Evolutionary conservation across 2,888 invertebrate genomes (phyloP).

Genomic region (Anagyrus pseudococci): DNA sequence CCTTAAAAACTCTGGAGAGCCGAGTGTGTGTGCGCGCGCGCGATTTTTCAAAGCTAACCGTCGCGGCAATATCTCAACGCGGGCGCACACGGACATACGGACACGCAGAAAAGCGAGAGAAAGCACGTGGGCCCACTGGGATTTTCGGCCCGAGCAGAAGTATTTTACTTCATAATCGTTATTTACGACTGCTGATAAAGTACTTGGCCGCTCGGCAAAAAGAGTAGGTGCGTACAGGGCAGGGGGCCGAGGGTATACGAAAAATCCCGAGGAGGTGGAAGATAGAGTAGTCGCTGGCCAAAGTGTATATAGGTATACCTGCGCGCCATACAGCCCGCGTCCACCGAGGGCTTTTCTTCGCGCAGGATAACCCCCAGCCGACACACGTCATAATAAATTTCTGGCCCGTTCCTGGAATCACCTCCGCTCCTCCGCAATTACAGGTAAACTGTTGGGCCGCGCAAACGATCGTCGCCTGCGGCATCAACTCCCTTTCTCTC

Average conservation of each 20-base stretch:
- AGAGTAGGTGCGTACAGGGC: too few species aligned
- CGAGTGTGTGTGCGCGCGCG: background rate
- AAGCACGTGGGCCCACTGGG: too few species aligned
- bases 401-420: constrained; percentile 34
- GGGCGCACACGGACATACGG: background rate
- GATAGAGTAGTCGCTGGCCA: background rate
- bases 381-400: constrained; percentile 37
- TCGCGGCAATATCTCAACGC: background rate
- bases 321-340: too few species aligned
- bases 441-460: constrained; percentile 41
- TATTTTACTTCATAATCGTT: constrained; percentile 4
- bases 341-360: background rate
- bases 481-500: background rate
- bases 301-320: too few species aligned
- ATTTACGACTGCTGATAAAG: constrained; percentile 11
- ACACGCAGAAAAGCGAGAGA: too few species aligned
- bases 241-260: too few species aligned
- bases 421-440: constrained; percentile 32
- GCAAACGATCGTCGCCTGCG: constrained; percentile 43
- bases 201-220: background rate
- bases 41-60: background rate
- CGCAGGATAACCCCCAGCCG: constrained; percentile 20
- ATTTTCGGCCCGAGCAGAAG: too few species aligned
- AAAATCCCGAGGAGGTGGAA: too few species aligned
- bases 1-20: too few species aligned